Evolutionary conservation across 2,113 vertebrate species (phyloP).

Genomic region (Anas platyrhynchos): DNA sequence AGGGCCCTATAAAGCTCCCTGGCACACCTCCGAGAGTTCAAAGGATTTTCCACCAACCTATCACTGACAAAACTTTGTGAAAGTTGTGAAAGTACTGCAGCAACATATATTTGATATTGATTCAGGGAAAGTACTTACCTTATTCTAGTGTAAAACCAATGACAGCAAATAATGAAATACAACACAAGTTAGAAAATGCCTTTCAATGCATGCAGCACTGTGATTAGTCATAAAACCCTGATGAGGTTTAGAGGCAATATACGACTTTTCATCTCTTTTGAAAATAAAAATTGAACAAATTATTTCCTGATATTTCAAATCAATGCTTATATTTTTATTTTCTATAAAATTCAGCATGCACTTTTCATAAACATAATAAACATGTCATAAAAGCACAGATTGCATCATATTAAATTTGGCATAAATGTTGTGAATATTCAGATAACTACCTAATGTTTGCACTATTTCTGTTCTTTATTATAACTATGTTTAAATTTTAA

Average conservation of each 20-base stretch:
- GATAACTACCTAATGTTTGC: conserved; percentile 22
- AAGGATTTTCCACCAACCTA: background rate
- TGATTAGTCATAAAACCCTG: conserved; percentile 96
- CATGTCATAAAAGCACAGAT: conserved; percentile 69
- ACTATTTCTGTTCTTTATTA: conserved; percentile 29
- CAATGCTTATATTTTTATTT: conserved; percentile 53
- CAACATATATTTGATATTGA: background rate
- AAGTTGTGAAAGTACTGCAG: background rate
- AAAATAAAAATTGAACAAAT: conserved; percentile 87
- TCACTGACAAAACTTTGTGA: background rate
- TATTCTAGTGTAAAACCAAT: conserved; percentile 97
- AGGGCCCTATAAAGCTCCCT: background rate
- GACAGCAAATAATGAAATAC: conserved; percentile 99
- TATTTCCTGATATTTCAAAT: conserved; percentile 76
- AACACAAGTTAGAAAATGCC: conserved; percentile 97
- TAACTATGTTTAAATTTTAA: conserved; percentile 44
- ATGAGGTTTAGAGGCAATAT: conserved; percentile 86
- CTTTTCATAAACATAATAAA: conserved; percentile 71
- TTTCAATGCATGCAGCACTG: conserved; percentile 92
- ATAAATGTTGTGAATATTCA: conserved; percentile 75
- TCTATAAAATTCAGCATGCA: conserved; percentile 81
- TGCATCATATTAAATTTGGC: conserved; percentile 72
- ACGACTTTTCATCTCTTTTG: conserved; percentile 85
- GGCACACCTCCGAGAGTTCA: background rate
- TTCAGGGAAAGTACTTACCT: conserved; percentile 89